phyloP scores from a whole-genome alignment of 2,888 invertebrate genomes.

The Eupithecia abbreviata region DNA sequence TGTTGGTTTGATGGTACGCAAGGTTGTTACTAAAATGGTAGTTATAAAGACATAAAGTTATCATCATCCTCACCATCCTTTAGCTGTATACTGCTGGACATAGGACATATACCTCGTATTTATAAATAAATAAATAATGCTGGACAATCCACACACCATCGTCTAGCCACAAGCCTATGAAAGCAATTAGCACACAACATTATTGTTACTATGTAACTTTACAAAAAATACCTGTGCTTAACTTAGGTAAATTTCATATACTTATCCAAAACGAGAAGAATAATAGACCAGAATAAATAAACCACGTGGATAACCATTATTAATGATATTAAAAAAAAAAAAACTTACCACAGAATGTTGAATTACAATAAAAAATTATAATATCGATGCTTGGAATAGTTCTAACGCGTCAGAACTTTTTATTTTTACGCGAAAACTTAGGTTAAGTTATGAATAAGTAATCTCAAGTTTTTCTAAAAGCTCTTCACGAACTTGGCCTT shows the following conservation, averaged over 20 bases:
- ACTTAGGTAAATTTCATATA: too few species aligned
- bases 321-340: neutral
- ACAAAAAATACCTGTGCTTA: too few species aligned
- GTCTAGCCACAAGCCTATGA: too few species aligned
- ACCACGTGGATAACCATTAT: neutral
- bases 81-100: too few species aligned
- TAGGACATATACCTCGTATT: too few species aligned
- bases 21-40: neutral
- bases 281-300: neutral
- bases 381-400: slow-evolving; percentile 5
- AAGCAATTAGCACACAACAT: too few species aligned
- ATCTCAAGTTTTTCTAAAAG: slow-evolving; percentile 36
- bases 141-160: too few species aligned
- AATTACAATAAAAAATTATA: neutral
- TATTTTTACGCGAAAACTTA: slow-evolving; percentile 33
- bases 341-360: neutral
- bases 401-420: slow-evolving; percentile 3
- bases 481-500: slow-evolving; percentile 37
- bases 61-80: neutral
- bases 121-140: too few species aligned
- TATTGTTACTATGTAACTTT: too few species aligned
- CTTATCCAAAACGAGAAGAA: neutral
- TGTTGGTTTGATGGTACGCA: too few species aligned
- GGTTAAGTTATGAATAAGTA: slow-evolving; percentile 36
- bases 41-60: neutral